Evolutionary conservation across 35 echinoderm and acorn worm species (phyloP).

Genomic region (Stichopus chloronotus): DNA sequence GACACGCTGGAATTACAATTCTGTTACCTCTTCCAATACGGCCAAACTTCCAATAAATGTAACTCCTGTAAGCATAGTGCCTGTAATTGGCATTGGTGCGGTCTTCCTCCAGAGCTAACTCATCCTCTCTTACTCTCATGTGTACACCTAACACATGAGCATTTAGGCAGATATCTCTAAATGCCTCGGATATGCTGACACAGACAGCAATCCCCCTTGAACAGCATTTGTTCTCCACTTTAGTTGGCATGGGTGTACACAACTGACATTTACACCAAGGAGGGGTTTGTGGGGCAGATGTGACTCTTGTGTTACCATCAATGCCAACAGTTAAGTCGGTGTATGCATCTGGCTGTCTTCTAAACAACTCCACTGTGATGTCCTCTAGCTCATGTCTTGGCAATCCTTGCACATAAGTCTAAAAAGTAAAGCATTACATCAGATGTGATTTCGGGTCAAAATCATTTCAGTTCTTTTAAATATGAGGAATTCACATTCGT

Average conservation of each 20-base stretch:
- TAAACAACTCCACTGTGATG: neutral
- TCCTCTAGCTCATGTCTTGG: slow-evolving; percentile 38
- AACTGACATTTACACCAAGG: slow-evolving; percentile 42
- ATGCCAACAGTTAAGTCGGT: neutral
- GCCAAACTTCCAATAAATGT: slow-evolving; percentile 27
- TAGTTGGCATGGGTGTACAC: slow-evolving; percentile 16
- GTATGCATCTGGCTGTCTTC: slow-evolving; percentile 1
- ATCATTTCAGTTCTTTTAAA: too few species aligned
- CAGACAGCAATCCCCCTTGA: neutral
- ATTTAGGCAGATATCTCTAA: slow-evolving; percentile 46
- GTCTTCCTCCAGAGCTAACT: slow-evolving; percentile 23
- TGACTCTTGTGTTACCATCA: neutral
- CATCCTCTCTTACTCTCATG: slow-evolving; percentile 48
- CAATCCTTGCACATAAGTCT: slow-evolving; percentile 21
- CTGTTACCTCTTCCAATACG: neutral
- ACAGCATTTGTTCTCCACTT: slow-evolving; percentile 47
- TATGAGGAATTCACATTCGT: too few species aligned
- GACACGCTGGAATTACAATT: neutral
- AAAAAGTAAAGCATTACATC: neutral
- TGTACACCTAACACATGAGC: slow-evolving; percentile 39
- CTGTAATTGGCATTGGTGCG: slow-evolving; percentile 33
- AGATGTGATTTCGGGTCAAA: neutral
- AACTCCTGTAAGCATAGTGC: slow-evolving; percentile 17
- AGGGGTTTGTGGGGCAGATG: neutral
- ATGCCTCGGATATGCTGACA: slow-evolving; percentile 1